phyloP scores from a whole-genome alignment of 2,797 vertebrate species.

The Takifugu ocellatus region DNA sequence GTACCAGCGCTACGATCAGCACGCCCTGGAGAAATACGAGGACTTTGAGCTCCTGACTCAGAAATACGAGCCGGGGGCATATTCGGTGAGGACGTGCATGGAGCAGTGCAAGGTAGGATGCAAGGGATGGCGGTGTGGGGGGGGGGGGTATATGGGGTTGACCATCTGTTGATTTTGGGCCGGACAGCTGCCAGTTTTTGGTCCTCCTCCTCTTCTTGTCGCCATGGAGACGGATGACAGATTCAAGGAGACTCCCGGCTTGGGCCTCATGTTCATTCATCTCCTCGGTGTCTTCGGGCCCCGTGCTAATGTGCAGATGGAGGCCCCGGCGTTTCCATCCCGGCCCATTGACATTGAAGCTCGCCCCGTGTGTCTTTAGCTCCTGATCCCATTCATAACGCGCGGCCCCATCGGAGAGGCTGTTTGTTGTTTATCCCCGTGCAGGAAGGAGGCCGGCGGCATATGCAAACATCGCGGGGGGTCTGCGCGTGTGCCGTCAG shows the following conservation, averaged over 20 bases:
- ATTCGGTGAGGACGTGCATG: constrained; percentile 95
- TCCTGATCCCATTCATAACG: background rate
- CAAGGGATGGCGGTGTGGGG: background rate
- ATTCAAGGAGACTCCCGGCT: constrained; percentile 68
- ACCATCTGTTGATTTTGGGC: constrained; percentile 66
- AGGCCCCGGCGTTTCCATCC: constrained; percentile 21
- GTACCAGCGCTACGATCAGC: constrained; percentile 92
- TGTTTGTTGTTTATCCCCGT: background rate
- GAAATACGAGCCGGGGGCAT: constrained; percentile 91
- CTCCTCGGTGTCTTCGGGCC: constrained; percentile 52
- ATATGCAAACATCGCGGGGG: constrained; percentile 27
- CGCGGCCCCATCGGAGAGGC: background rate
- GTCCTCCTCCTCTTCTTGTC: constrained; percentile 61
- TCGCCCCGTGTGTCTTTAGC: background rate
- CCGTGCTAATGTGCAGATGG: constrained; percentile 52
- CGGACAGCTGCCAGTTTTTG: constrained; percentile 43
- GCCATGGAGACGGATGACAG: constrained; percentile 76
- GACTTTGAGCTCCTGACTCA: constrained; percentile 93
- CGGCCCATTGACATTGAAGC: constrained; percentile 24
- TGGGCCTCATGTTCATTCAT: constrained; percentile 71
- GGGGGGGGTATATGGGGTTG: constrained; percentile 10
- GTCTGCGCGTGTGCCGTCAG: constrained; percentile 47
- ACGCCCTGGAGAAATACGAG: constrained; percentile 96
- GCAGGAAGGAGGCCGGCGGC: constrained; percentile 18
- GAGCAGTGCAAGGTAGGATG: constrained; percentile 96